These are phyloP conservation scores for Ostrea denselamellosa DNA, from an alignment of 1,140 invertebrate species.

Conservation along the genomic window DNA sequence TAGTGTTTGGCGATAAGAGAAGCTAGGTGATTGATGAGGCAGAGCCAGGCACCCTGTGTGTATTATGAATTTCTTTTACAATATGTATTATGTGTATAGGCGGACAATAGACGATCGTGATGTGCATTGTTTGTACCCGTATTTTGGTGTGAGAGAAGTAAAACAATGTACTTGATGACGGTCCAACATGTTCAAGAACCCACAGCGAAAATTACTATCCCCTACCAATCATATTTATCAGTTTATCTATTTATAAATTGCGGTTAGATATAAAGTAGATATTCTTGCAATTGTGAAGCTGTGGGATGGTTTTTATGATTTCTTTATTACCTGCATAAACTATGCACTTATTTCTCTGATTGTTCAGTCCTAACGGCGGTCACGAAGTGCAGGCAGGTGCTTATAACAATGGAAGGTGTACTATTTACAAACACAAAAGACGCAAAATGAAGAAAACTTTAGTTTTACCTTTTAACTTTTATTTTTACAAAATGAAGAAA, in stretches of 20 bases:
- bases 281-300: constrained; percentile 19
- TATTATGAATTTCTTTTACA: constrained; percentile 11
- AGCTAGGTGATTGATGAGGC: constrained; percentile 13
- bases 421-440: neutral
- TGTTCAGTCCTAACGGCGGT: neutral
- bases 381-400: neutral
- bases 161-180: constrained; percentile 10
- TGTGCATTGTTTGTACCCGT: neutral
- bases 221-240: constrained; percentile 31
- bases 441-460: neutral
- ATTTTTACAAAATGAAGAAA: neutral
- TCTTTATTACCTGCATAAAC: constrained; percentile 32
- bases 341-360: constrained; percentile 19
- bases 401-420: neutral
- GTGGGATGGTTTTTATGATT: constrained; percentile 21
- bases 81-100: neutral
- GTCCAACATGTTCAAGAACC: neutral
- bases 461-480: neutral
- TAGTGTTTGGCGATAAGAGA: constrained; percentile 4
- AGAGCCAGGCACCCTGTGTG: neutral
- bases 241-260: constrained; percentile 33
- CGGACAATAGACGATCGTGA: neutral
- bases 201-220: constrained; percentile 7
- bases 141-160: neutral
- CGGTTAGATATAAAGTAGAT: constrained; percentile 25